These are phyloP conservation scores for Psittacula derbiana DNA, from an alignment of 2,797 vertebrate genomes.

Conservation along the genomic window DNA sequence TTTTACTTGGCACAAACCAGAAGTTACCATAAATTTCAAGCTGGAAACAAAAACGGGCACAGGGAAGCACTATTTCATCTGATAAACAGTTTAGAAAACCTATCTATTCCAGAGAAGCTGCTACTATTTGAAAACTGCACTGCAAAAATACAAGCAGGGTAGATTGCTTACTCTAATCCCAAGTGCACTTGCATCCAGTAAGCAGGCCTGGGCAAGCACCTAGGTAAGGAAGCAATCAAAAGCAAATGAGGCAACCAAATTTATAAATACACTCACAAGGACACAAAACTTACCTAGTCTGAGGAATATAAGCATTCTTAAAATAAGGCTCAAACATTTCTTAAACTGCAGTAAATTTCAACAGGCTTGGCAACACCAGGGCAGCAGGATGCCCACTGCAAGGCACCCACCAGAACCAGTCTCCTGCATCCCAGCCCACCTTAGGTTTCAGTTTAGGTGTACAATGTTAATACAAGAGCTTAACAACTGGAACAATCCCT, in stretches of 20 bases:
- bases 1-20: background rate
- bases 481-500: background rate
- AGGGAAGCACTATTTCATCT: background rate
- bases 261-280: background rate
- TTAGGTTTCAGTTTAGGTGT: background rate
- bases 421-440: background rate
- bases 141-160: background rate
- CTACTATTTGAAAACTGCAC: background rate
- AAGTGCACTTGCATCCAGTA: background rate
- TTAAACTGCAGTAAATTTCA: background rate
- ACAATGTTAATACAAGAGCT: background rate
- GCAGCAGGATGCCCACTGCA: background rate
- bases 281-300: background rate
- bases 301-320: background rate
- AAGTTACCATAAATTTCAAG: background rate
- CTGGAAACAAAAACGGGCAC: background rate
- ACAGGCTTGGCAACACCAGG: background rate
- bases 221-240: background rate
- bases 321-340: background rate
- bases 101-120: background rate
- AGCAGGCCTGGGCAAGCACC: accelerated
- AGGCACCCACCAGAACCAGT: background rate
- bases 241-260: background rate
- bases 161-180: background rate
- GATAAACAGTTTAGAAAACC: background rate